A percentile compares a stretch with the other conserved stretches of the same genome.
phyloP scores from a whole-genome alignment of 2,797 vertebrate species.

The Mus caroli region DNA sequence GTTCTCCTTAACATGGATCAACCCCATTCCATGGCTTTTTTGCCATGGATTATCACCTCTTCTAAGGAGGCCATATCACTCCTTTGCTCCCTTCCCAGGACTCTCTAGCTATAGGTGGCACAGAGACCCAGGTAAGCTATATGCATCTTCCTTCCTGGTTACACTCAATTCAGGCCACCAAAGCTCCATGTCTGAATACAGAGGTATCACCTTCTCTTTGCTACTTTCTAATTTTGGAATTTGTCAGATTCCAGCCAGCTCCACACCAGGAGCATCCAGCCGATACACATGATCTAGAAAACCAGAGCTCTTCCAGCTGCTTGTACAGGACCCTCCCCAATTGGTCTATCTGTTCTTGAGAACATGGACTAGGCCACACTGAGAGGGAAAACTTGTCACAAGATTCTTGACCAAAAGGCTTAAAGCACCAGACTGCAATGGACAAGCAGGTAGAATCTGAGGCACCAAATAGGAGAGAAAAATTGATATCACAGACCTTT shows the following conservation, averaged over 20 bases:
- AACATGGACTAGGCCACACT: not conserved
- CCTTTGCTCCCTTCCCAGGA: not conserved
- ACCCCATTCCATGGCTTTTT: not conserved
- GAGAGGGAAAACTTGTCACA: not conserved
- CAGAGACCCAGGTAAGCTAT: not conserved
- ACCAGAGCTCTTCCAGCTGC: not conserved
- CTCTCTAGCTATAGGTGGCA: not conserved
- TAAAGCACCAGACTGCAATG: not conserved
- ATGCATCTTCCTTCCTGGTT: not conserved
- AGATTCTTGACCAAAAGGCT: not conserved
- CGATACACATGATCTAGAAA: not conserved
- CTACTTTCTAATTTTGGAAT: not conserved
- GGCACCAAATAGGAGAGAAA: not conserved
- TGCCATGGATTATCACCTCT: not conserved
- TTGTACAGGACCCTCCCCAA: not conserved
- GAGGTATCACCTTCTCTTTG: not conserved
- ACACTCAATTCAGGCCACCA: not conserved
- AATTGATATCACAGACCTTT: not conserved
- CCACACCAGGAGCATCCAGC: not conserved
- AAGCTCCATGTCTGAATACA: not conserved
- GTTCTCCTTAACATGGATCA: not conserved
- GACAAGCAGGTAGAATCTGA: not conserved
- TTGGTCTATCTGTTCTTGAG: not conserved
- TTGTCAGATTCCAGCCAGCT: not conserved
- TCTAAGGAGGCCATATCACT: not conserved